A percentile compares a stretch with the other conserved stretches of the same genome.
These are phyloP conservation scores for Guaruba guarouba DNA, from an alignment of 2,113 vertebrate genomes.

Conservation along the genomic window DNA sequence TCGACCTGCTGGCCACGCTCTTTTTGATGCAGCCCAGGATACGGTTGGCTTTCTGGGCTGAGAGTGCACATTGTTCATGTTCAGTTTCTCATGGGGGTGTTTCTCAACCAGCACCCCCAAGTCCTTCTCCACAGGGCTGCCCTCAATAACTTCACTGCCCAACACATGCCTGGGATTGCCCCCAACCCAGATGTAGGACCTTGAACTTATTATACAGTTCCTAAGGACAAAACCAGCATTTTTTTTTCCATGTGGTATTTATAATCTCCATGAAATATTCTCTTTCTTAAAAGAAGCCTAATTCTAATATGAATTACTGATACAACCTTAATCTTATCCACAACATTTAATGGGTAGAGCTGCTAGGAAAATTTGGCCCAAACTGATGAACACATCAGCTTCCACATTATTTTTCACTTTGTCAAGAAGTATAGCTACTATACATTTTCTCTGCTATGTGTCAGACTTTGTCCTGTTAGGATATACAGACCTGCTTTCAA, in stretches of 20 bases:
- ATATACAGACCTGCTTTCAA: slow-evolving; percentile 15
- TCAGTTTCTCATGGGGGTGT: not conserved
- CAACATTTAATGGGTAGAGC: not conserved
- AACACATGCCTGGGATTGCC: not conserved
- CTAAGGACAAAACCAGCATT: not conserved
- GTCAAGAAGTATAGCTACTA: slow-evolving; percentile 5
- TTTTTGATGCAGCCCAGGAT: not conserved
- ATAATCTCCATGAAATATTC: not conserved
- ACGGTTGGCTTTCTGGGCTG: not conserved
- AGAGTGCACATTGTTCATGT: not conserved
- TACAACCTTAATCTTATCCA: not conserved
- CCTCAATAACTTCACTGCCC: not conserved
- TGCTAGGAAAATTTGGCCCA: not conserved
- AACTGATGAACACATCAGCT: not conserved
- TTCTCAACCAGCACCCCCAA: not conserved
- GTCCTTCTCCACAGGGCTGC: not conserved
- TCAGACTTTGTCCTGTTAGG: not conserved
- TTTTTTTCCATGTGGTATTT: not conserved
- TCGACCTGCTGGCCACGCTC: not conserved
- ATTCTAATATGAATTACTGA: not conserved
- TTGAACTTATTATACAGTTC: not conserved
- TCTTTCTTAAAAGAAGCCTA: not conserved
- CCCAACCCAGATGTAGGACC: not conserved
- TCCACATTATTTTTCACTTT: slow-evolving; percentile 8
- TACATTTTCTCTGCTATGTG: not conserved